Evolutionary conservation across 2,113 vertebrate genomes (phyloP).

Genomic region (Camelus dromedarius): DNA sequence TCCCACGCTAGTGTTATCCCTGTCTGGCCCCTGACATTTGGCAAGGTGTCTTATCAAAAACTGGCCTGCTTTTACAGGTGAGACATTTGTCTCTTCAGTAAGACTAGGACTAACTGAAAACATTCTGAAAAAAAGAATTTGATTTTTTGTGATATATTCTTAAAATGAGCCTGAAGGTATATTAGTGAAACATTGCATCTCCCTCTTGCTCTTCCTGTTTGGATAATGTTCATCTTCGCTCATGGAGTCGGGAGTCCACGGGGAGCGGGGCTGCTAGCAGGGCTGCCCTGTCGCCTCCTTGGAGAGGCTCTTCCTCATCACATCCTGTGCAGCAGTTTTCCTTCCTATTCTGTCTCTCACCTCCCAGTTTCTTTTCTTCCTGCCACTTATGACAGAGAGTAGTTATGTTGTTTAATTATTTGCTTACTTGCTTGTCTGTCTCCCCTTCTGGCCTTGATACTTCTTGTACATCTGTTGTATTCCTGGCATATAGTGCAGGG

Average conservation of each 20-base stretch:
- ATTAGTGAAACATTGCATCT: background rate
- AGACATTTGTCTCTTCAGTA: background rate
- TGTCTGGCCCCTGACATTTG: background rate
- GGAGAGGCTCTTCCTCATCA: background rate
- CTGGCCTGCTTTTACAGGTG: background rate
- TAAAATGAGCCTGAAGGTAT: background rate
- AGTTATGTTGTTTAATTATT: background rate
- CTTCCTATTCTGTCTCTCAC: background rate
- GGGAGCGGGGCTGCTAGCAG: background rate
- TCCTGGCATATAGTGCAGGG: background rate
- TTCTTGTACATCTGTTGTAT: background rate
- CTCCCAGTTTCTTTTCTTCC: background rate
- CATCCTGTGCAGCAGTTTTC: background rate
- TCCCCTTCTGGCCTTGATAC: background rate
- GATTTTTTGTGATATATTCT: background rate
- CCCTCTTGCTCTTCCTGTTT: background rate
- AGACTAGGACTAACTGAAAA: background rate
- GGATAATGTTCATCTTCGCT: background rate
- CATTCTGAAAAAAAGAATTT: background rate
- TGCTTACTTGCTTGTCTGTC: background rate
- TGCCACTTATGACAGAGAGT: background rate
- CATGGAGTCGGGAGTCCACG: background rate
- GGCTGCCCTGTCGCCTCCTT: background rate
- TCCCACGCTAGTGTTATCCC: background rate
- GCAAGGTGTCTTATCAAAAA: background rate